phyloP scores from a whole-genome alignment of 2,113 vertebrate genomes.

The Toxotes jaculatrix region DNA sequence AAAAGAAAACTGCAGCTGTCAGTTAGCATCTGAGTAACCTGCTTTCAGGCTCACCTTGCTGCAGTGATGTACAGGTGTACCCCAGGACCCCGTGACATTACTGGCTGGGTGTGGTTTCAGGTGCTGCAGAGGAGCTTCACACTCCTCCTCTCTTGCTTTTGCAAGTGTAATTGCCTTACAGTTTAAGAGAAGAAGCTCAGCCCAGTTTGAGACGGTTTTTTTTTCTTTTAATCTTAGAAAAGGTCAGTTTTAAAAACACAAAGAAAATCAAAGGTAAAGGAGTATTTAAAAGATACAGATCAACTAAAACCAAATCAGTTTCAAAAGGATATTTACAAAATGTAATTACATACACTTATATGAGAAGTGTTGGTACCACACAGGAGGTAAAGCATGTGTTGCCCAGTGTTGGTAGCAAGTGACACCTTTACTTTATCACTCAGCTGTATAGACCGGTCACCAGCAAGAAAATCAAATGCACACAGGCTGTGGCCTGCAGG shows the following conservation, averaged over 20 bases:
- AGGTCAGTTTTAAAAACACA: not conserved
- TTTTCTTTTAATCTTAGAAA: constrained; percentile 57
- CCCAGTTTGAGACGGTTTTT: not conserved
- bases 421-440: not conserved
- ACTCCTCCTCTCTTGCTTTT: too few species aligned
- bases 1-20: not conserved
- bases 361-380: constrained; percentile 32
- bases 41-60: too few species aligned
- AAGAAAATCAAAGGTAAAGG: constrained; percentile 27
- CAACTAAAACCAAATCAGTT: constrained; percentile 22
- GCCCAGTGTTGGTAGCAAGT: not conserved
- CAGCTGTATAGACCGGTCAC: not conserved
- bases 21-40: not conserved
- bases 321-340: constrained; percentile 69
- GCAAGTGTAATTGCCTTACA: not conserved
- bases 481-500: too few species aligned
- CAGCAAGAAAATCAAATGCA: not conserved
- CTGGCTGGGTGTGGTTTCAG: too few species aligned
- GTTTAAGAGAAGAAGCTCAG: not conserved
- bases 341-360: not conserved
- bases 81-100: too few species aligned
- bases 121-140: too few species aligned
- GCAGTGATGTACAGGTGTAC: too few species aligned
- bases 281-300: constrained; percentile 8
- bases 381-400: constrained; percentile 56